Evolutionary conservation across 2,797 vertebrate species (phyloP), one percentile per base, ranked within the genome.

Genomic region (Huso huso): DNA sequence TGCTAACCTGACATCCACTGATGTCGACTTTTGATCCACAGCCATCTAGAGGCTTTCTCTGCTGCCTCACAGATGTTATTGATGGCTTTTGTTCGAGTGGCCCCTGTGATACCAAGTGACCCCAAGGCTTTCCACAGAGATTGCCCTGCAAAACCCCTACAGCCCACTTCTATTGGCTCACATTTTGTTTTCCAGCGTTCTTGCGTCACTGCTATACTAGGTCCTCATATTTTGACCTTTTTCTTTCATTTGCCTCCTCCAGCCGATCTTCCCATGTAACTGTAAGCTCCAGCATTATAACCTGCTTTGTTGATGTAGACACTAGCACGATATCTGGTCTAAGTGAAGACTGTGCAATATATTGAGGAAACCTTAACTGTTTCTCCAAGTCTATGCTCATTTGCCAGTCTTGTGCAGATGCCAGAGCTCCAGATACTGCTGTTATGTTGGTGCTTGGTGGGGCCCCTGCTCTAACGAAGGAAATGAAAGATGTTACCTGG

Each of bases 261-360:
- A 67, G 37, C 57, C 52, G 63, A 10, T 71, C 57, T 23, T 66
- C 66, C 48, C 6, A 64, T 1, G 10, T 61, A 4, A 64, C 49
- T 12, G 52, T 66, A 7, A 69, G 18, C 50, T 62, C 61, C 6
- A 49, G 7, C 3, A 58, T 8, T 12, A 69, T 6, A 4, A 66
- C 37, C 10, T 73, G 65, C 11, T 10, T 55, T 15, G 63, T 68
- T 15, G 61, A 10, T 10, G 72, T 61, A 11, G 23, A 67, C 12
- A 73, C 18, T 18, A 70, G 62, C 51, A 66, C 55, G 49, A 66
- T 69, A 7, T 65, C 68, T 23, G 60, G 59, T 67, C 52, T 71
- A 6, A 62, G 6, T 2, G 0, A 37, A 61, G 63, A 49, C 55
- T 60, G 4, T 51, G 6, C 55, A 48, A 66, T 59, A 10, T 66